A percentile compares a stretch with the other conserved stretches of the same genome.
Conservation (phyloP, 2,797 vertebrate species). For the Esox masquinongy region DNA sequence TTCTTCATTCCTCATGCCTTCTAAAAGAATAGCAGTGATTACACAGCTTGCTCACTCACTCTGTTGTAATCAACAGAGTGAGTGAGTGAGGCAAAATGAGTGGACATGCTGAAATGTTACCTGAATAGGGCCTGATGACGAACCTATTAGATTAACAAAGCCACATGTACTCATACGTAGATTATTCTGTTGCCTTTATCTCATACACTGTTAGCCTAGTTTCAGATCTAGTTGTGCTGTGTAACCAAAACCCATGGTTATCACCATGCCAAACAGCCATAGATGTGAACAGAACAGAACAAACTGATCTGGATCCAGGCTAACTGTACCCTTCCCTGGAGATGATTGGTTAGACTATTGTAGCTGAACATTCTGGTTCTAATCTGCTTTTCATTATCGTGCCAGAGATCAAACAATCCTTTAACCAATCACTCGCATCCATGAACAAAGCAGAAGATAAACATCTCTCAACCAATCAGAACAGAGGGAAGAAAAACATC, state of each 20-base stretch:
- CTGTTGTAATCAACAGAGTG: neutral
- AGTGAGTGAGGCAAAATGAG: neutral
- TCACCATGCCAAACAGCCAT: neutral
- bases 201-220: neutral
- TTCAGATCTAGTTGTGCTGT: neutral
- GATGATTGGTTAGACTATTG: neutral
- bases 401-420: neutral
- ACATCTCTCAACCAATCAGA: neutral
- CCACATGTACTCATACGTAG: too few species aligned
- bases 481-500: neutral
- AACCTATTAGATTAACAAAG: too few species aligned
- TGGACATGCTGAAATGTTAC: neutral
- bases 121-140: too few species aligned
- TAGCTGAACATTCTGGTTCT: neutral
- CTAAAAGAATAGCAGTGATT: neutral
- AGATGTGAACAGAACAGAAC: neutral
- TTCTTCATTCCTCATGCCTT: neutral
- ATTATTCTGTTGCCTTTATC: neutral
- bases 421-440: neutral
- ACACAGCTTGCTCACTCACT: too few species aligned
- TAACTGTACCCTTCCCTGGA: neutral
- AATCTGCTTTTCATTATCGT: neutral
- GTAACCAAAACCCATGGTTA: neutral
- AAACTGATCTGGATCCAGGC: neutral
- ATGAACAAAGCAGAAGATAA: neutral